Base-by-base conservation (phyloP, 2,113 vertebrate genomes). In the Thryonomys swinderianus region DNA sequence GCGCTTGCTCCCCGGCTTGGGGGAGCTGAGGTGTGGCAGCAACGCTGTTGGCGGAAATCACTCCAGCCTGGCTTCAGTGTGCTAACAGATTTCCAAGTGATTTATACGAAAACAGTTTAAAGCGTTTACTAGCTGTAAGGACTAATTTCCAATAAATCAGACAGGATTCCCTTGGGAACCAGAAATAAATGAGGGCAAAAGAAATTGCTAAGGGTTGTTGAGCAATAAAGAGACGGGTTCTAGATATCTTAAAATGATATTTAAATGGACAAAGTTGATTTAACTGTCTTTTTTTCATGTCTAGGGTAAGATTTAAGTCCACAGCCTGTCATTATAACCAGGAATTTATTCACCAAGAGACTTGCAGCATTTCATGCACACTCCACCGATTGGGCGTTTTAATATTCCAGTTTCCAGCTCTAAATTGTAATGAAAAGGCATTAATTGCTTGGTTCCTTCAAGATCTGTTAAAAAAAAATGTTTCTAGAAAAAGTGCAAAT, bases 101-200 rank as follows among this genome's bases (percentile, higher is more conserved):
- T 98, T 97, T 96, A 98, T 98, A 96, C 71, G 95, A 94, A 98
- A 98, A 96, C 95, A 97, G 97, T 97, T 97, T 97, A 98, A 98
- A 98, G 98, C 97, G 89, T 98, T 98, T 98, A 97, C 96, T 97
- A 97, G 97, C 97, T 96, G 97, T 98, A 94, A 96, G 98, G 97
- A 97, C 97, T 98, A 98, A 98, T 98, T 98, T 98, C 96, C 97
- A 97, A 98, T 98, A 98, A 98, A 98, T 99, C 98, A 98, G 97
- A 88, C 48, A 7, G 90, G 96, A 97, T 98, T 96, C 98, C 97
- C 67, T 25, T 96, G 97, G 98, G 98, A 98, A 90, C 78, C 69
- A 93, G 97, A 97, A 98, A 98, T 98, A 98, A 98, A 98, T 98
- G 98, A 98, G 97, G 96, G 97, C 98, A 98, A 96, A 97, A 98